Conservation (phyloP, 2,797 vertebrate genomes). For the Silurus lanzhouensis region DNA sequence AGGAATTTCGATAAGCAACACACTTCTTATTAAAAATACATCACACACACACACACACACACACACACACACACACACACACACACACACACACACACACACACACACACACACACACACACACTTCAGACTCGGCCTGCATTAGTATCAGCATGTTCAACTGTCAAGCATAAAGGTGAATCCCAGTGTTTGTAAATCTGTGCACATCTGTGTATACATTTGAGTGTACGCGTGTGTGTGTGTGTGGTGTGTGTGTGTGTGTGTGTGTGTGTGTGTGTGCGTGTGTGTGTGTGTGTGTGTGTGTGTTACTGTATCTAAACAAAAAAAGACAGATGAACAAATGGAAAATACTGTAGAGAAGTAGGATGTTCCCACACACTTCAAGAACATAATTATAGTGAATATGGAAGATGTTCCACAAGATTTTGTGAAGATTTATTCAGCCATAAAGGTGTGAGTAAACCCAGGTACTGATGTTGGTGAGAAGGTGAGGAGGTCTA, state of each 20-base stretch:
- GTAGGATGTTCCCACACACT: not conserved
- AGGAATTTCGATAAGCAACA: constrained; percentile 68
- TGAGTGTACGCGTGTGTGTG: not conserved
- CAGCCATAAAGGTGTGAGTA: no score
- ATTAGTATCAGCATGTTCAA: constrained; percentile 49
- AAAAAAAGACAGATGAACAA: not conserved
- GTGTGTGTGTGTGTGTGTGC: constrained; percentile 1
- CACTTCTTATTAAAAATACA: constrained; percentile 64
- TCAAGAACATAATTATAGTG: no score
- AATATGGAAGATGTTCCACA: no score
- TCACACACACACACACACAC: constrained; percentile 25
- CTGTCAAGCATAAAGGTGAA: constrained; percentile 36
- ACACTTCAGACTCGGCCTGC: constrained; percentile 23
- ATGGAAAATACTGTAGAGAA: not conserved
- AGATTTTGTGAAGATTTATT: no score
- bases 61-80: constrained; percentile 23
- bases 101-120: constrained; percentile 15
- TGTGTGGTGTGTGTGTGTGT: not conserved
- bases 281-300: not conserved
- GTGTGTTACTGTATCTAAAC: not conserved
- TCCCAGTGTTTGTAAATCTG: not conserved
- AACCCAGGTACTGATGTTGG: no score
- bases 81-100: constrained; percentile 22
- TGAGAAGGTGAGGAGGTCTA: no score
- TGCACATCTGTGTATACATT: not conserved